Evolutionary conservation across 2,888 invertebrate species (phyloP), one percentile per base, ranked within the genome.

Genomic region (Andrena marginata): DNA sequence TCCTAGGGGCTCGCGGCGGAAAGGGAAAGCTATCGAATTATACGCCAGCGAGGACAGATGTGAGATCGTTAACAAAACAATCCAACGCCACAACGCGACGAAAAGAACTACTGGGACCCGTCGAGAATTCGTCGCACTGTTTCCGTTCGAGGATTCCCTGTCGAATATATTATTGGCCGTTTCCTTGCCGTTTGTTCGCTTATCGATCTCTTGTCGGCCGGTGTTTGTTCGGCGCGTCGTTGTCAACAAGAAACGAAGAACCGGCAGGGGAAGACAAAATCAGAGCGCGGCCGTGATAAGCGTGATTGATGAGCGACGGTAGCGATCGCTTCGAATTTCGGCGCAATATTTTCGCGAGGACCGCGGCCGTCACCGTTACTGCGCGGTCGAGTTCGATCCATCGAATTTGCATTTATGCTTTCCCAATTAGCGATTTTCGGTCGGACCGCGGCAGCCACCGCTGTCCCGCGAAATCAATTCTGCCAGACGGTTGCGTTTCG

Each of bases 401-500:
- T 8, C 68, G 85, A 89, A 90, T 90, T 89, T 90, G 87, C 89
- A 89, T 89, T 84, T 86, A 85, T 85, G 89, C 90, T 90, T 70
- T 82, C 51, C 72, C 86, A 89, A 88, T 91, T 89, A 90, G 84
- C 85, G 84, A 64, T 68, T 69, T 79, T 33, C 63, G 48, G 8
- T 20, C 48, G 20, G 6, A 7, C 5, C 20, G 4, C 10, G 4
- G 56, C 7, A 26, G 35, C 4, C 7, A 8, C n/a, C 13, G 13
- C 2, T 64, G 10, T 23, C 7, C 16, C 26, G 13, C 16, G 16
- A 63, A 35, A 63, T 63, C 13, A 3, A 20, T 10, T 65, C 20
- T 2, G 20, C 16, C 48, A n/a, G 2, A 20, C 42, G 13, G 42
- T 16, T 42, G 42, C 42, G 13, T 16, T 42, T 13, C 42, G 42